Conservation (phyloP, 2,797 vertebrate genomes). For the Thripadectes ignobilis region DNA sequence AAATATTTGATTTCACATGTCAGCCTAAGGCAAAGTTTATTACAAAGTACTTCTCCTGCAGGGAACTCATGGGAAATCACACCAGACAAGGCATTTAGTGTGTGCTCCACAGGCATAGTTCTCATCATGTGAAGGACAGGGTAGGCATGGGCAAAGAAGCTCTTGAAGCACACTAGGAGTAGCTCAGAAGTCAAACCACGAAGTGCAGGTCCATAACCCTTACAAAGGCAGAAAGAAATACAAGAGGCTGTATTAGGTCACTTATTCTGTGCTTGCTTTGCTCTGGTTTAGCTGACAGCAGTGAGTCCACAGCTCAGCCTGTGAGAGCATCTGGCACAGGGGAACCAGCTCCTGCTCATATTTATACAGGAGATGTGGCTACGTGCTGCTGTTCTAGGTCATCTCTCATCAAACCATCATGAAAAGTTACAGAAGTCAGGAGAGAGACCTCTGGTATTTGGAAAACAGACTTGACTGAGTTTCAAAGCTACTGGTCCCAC, state of each 20-base stretch:
- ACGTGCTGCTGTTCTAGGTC: background rate
- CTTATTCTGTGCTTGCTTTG: background rate
- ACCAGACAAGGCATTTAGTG: background rate
- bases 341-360: background rate
- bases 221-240: background rate
- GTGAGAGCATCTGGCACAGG: background rate
- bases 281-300: background rate
- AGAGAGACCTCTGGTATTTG: background rate
- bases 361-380: accelerated
- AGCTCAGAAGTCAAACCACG: background rate
- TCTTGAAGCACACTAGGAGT: background rate
- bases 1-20: background rate
- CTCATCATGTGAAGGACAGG: background rate
- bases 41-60: background rate
- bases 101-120: background rate
- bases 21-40: background rate
- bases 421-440: background rate
- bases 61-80: background rate
- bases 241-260: background rate
- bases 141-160: background rate
- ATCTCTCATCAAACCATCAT: background rate
- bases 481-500: background rate
- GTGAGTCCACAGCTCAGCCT: background rate
- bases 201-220: background rate
- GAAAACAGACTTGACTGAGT: background rate